Base-by-base conservation (phyloP, 2,888 invertebrate species). In the Latrodectus hesperus region DNA sequence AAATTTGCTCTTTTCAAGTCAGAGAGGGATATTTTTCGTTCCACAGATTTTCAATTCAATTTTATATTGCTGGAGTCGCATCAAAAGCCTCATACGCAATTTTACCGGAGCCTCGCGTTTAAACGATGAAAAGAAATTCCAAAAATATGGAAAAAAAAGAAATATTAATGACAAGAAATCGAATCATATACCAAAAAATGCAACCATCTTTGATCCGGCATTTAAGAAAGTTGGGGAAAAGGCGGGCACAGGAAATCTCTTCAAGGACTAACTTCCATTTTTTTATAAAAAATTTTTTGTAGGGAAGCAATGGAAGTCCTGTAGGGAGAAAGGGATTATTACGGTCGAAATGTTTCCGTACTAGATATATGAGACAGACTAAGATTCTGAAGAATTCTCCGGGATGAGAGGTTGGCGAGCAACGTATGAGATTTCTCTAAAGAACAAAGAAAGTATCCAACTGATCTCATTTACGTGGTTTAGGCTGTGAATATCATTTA, bases 141-240 rank as follows among this genome's bases (percentile, higher is more conserved):
- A 74, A 17, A 53, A 52, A 10, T 51, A 17, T 49, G 22, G 38
- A 75, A 38, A 38, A 53, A 64, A 72, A 38, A 38, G 77, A 73
- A 68, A 84, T 65, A 84, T 84, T 77, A 78, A 84, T 78, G 84
- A 84, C 71, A 60, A 77, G 74, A 78, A 77, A 84, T 78, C 72
- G 73, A 84, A 84, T 78, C 52, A 60, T 55, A 72, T 65, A 52
- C 22, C 26, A 38, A 75, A 75, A 68, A 75, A 82, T 74, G 68
- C 65, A 74, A 52, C 53, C 73, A 38, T 81, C 74, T 68, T 68
- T 73, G 53, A 67, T 72, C 77, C 75, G 60, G 75, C 75, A 70
- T 75, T 75, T 74, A 82, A 82, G 68, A 60, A 75, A 49, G 60
- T 12, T 10, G 60, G 0, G 22, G 60, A 10, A n/a, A n/a, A n/a